A percentile compares a stretch with the other conserved stretches of the same genome.
Evolutionary conservation across 2,113 vertebrate species (phyloP).

Genomic region (Shinisaurus crocodilurus): DNA sequence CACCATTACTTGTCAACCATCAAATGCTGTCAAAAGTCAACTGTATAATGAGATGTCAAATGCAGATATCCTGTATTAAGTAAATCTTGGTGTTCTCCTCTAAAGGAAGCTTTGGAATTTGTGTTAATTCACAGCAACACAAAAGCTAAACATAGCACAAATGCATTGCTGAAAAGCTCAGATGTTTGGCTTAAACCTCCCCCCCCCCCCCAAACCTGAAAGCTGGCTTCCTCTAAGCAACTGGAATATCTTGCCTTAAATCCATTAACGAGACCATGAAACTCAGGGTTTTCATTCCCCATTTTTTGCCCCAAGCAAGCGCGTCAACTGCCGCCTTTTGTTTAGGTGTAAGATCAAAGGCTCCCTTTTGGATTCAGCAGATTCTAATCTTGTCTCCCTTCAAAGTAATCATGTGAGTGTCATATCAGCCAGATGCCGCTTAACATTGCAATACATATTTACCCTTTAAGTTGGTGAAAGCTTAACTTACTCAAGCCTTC

Average conservation of each 20-base stretch:
- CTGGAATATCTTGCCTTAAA: neutral
- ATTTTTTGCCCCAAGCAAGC: neutral
- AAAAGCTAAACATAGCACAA: neutral
- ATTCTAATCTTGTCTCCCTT: neutral
- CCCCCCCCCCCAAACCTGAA: no score
- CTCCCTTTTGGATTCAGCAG: neutral
- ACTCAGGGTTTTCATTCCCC: neutral
- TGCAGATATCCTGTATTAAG: neutral
- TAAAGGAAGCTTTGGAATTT: neutral
- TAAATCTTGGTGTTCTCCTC: neutral
- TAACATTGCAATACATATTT: conserved; percentile 27
- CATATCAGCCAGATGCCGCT: neutral
- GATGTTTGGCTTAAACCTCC: neutral
- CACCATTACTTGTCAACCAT: neutral
- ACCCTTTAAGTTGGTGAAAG: conserved; percentile 34
- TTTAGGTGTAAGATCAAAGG: neutral
- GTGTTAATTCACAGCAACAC: neutral
- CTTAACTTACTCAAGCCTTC: conserved; percentile 19
- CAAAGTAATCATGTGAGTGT: neutral
- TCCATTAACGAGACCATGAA: neutral
- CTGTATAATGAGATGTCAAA: neutral
- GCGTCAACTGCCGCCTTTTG: neutral
- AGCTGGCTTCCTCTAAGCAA: neutral
- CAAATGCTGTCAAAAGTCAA: neutral
- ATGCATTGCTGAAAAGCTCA: neutral